Evolutionary conservation across 2,113 vertebrate species (phyloP), one percentile per base, ranked within the genome.

Genomic region (Electrona antarctica): DNA sequence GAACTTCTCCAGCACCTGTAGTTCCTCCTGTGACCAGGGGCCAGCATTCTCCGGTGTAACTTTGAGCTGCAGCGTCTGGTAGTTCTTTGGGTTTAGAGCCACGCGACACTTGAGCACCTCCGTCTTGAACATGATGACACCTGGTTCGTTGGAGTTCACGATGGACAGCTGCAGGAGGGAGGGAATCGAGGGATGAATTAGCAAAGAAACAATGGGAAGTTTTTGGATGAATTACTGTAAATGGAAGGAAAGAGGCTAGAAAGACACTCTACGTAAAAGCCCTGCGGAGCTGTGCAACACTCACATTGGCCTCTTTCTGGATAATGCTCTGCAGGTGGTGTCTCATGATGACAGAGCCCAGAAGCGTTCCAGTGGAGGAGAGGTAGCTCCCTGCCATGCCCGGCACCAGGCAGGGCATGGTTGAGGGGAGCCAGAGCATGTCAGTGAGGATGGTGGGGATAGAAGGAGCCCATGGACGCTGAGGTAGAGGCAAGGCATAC

Each of bases 401-500:
- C 0, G 98, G 96, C 69, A 98, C 95, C 52, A 96, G 94, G 76
- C 97, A 97, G 67, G 97, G 97, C 0, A 97, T 99, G 85, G 97
- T 96, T 69, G 98, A 98, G 75, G 98, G 98, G 85, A 99, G 92
- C 73, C 98, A 88, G 62, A 99, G 93, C 83, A 98, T 98, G 93
- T 99, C 97, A 89, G 96, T 98, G 84, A 99, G 96, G 87, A 98
- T 96, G 74, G 97, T 99, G 63, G 97, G 98, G 84, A 98, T 99
- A 83, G 97, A 99, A 67, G 97, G 97, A 41, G 97, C 98, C 98
- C 98, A 99, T 73, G 97, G 97, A 73, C 98, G 97, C 87, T 99
- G 98, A 96, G 98, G 97, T 96, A 99, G 90, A 97, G 98, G 13
- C 97, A 97, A 89, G 96, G 97, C 97, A 98, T 98, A 90, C 96